Conservation (phyloP, 2,113 vertebrate genomes). For the Microtus pennsylvanicus region DNA sequence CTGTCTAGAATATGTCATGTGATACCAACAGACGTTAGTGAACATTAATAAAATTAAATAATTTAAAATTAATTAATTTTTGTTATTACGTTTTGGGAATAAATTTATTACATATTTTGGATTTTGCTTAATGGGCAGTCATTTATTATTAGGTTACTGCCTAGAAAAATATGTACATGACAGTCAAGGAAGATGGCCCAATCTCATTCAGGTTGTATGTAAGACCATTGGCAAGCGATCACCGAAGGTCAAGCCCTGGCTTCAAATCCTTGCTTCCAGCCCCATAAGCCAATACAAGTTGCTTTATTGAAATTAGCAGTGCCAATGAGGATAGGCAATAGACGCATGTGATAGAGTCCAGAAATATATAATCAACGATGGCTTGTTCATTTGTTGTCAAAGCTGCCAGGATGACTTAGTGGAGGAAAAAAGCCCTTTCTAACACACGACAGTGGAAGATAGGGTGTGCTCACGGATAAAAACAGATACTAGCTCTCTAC, state of each 20-base stretch:
- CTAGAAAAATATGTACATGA: neutral
- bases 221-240: neutral
- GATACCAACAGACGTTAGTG: neutral
- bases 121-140: neutral
- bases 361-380: slow-evolving; percentile 3
- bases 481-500: neutral
- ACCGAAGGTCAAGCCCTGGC: neutral
- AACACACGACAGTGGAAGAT: neutral
- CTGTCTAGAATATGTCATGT: neutral
- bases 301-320: slow-evolving; percentile 48
- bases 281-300: slow-evolving; percentile 30
- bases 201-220: neutral
- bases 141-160: neutral
- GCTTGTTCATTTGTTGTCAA: slow-evolving; percentile 14
- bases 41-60: slow-evolving; percentile 4
- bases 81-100: neutral
- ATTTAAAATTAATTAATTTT: neutral
- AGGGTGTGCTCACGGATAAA: neutral
- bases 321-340: slow-evolving; percentile 27
- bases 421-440: slow-evolving; percentile 25
- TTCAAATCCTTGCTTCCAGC: slow-evolving; percentile 36
- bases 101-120: neutral
- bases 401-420: slow-evolving; percentile 13
- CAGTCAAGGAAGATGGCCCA: neutral
- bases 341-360: neutral